A percentile compares a stretch with the other conserved stretches of the same genome.
Conservation (phyloP, 2,113 vertebrate species). For the Oncorhynchus clarkii region DNA sequence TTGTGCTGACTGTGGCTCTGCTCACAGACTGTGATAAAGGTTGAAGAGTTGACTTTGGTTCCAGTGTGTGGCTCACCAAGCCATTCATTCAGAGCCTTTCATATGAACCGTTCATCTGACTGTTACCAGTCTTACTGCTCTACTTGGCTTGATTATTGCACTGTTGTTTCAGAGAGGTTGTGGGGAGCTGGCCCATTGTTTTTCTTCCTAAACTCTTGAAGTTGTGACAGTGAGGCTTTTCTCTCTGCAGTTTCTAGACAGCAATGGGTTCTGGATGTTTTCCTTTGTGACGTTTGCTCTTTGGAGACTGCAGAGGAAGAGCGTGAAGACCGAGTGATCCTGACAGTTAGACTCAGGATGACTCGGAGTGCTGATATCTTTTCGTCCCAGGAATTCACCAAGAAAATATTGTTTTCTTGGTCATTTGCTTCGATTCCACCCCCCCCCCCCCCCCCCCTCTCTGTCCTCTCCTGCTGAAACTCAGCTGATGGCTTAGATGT, state of each 20-base stretch:
- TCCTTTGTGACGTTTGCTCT: conserved; percentile 43
- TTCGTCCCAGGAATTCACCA: background rate
- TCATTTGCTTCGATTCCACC: background rate
- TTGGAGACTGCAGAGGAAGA: conserved; percentile 26
- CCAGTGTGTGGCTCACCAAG: too few relatives aligned
- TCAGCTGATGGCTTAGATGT: conserved; percentile 33
- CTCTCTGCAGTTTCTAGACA: background rate
- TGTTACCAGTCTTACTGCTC: background rate
- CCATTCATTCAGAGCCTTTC: too few relatives aligned
- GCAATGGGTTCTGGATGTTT: conserved; percentile 29
- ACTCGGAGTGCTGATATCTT: too few relatives aligned
- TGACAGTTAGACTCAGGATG: background rate
- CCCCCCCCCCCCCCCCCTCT: background rate
- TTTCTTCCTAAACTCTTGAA: conserved; percentile 18
- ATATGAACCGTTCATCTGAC: background rate
- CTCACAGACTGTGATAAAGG: background rate
- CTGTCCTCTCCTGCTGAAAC: background rate
- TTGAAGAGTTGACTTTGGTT: too few relatives aligned
- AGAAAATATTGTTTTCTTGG: background rate
- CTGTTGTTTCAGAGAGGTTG: conserved; percentile 22
- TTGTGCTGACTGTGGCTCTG: background rate
- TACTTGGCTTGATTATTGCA: conserved; percentile 35
- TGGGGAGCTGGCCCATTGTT: background rate
- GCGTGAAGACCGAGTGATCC: too few relatives aligned
- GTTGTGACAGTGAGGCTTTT: conserved; percentile 27